Percentiles rank a stretch among this genome's conserved stretches.
Evolutionary conservation across 2,113 vertebrate species (phyloP).

Genomic region (Misgurnus mizolepis): DNA sequence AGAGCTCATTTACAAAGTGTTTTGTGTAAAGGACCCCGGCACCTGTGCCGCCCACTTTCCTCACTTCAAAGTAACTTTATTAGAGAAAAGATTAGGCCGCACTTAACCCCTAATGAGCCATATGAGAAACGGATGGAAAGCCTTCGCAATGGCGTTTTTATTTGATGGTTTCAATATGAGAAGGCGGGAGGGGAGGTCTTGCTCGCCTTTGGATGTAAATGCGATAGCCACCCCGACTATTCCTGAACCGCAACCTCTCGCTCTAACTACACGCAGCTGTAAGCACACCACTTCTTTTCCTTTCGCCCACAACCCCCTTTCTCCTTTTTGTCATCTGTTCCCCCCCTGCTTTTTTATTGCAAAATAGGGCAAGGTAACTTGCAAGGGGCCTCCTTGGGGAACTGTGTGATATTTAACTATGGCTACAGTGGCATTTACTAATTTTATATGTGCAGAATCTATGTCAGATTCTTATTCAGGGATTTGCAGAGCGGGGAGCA

Average conservation of each 20-base stretch:
- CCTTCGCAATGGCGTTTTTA: constrained; percentile 59
- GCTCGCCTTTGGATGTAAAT: constrained; percentile 10
- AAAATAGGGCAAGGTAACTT: constrained; percentile 66
- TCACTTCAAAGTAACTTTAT: constrained; percentile 91
- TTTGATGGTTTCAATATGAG: constrained; percentile 73
- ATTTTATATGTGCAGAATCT: constrained; percentile 86
- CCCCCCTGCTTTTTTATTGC: constrained; percentile 45
- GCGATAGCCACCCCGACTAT: constrained; percentile 40
- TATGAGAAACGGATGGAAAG: constrained; percentile 58
- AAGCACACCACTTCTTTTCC: constrained; percentile 18
- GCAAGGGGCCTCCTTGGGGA: constrained; percentile 63
- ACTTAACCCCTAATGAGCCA: constrained; percentile 84
- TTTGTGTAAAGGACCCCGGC: constrained; percentile 74
- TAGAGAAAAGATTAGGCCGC: constrained; percentile 84
- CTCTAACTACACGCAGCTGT: constrained; percentile 24
- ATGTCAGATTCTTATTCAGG: constrained; percentile 82
- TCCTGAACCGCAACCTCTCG: constrained; percentile 18
- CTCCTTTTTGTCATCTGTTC: constrained; percentile 12
- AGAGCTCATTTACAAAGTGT: constrained; percentile 81
- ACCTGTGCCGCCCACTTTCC: constrained; percentile 67
- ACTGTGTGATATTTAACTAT: constrained; percentile 84
- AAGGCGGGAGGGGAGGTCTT: constrained; percentile 23
- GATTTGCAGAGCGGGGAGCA: constrained; percentile 75
- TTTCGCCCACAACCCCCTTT: constrained; percentile 41
- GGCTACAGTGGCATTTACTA: constrained; percentile 86